Evolutionary conservation across 92 coral and sea anemone genomes (phyloP).

Genomic region (Pocillopora grandis): DNA sequence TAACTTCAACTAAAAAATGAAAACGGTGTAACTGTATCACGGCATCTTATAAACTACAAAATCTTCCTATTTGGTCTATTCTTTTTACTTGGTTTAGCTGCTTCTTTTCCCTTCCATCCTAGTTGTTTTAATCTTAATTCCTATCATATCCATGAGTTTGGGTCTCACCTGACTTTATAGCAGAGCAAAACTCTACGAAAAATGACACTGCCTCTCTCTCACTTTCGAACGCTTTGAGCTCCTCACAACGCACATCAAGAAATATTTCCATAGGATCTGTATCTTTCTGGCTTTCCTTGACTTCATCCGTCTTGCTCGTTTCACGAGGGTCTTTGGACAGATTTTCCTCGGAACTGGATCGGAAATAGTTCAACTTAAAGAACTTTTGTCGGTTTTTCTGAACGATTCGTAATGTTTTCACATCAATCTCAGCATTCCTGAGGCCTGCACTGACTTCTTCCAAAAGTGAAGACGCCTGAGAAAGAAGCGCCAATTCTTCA

Average conservation of each 20-base stretch:
- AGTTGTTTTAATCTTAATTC: too few species aligned
- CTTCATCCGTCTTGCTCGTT: background rate
- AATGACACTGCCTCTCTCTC: constrained; percentile 40
- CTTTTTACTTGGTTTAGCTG: too few species aligned
- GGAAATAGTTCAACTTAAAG: constrained; percentile 15
- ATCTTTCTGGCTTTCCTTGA: constrained; percentile 1
- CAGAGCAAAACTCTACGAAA: constrained; percentile 45
- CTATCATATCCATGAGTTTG: too few species aligned
- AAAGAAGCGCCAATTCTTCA: constrained; percentile 33
- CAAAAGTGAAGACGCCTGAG: constrained; percentile 37
- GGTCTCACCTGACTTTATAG: constrained; percentile 38
- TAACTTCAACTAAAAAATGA: constrained; percentile 28
- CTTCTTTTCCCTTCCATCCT: too few species aligned
- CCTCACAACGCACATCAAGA: constrained; percentile 46
- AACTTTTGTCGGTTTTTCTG: constrained; percentile 21
- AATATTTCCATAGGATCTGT: background rate
- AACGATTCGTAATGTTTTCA: constrained; percentile 37
- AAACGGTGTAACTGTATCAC: background rate
- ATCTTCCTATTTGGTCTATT: too few species aligned
- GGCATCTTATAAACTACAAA: background rate
- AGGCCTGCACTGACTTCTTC: constrained; percentile 28
- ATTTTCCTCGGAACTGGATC: background rate
- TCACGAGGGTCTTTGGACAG: background rate
- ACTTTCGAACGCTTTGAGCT: constrained; percentile 55
- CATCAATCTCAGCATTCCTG: constrained; percentile 32